A percentile compares a stretch with the other conserved stretches of the same genome.
These are phyloP conservation scores for Petrosia ficiformis DNA, from an alignment of 37 sponge, comb jelly and placozoan species.

Conservation along the genomic window DNA sequence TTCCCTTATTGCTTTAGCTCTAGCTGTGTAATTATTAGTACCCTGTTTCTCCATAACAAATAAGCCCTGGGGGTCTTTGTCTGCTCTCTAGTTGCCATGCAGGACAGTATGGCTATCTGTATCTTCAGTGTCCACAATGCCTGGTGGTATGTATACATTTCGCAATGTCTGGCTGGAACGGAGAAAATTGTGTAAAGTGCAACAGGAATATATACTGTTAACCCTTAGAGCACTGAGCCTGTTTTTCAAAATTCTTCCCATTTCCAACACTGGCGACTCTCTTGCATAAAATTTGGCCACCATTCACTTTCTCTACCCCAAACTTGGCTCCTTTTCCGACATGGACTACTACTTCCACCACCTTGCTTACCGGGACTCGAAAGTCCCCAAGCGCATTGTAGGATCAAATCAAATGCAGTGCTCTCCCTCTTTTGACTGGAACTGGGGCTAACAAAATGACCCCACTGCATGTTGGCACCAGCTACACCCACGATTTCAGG, in stretches of 20 bases:
- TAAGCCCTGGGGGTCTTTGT: background rate
- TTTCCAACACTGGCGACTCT: background rate
- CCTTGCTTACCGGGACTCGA: no score
- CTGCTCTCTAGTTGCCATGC: slow-evolving; percentile 1
- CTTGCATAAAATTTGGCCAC: slow-evolving; percentile 30
- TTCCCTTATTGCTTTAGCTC: background rate
- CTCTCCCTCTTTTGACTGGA: no score
- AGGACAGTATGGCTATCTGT: background rate
- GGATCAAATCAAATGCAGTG: no score
- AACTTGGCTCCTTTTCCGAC: no score
- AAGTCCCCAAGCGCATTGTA: no score
- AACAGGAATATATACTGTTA: no score
- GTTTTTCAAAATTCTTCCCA: background rate
- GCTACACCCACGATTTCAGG: no score
- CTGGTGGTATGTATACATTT: background rate
- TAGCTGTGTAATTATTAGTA: background rate
- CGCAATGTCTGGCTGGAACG: background rate
- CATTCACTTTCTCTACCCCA: slow-evolving; percentile 55
- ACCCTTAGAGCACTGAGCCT: slow-evolving; percentile 10
- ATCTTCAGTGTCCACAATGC: background rate
- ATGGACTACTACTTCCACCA: no score
- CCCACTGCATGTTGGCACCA: no score
- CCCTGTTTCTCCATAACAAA: background rate
- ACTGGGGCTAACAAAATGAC: no score
- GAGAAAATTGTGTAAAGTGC: slow-evolving; percentile 18